A percentile compares a stretch with the other conserved stretches of the same genome.
These are phyloP conservation scores for Blennius ocellaris DNA, from an alignment of 2,113 vertebrate genomes.

Conservation along the genomic window DNA sequence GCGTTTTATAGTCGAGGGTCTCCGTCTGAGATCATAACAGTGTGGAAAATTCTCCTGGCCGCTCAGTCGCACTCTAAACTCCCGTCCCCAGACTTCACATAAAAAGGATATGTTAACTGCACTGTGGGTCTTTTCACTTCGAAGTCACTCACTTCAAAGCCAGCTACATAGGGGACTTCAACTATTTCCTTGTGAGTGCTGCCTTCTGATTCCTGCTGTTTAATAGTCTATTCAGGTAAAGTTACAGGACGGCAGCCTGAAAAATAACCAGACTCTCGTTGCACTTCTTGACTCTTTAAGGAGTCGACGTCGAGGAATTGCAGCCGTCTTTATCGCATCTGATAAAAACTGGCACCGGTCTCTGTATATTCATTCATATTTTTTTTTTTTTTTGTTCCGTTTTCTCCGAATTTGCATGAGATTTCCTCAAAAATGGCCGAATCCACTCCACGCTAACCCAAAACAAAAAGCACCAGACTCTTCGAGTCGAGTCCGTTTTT, in stretches of 20 bases:
- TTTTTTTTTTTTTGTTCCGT: not conserved
- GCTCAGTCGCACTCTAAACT: slow-evolving; percentile 82
- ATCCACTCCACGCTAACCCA: not conserved
- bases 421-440: not conserved
- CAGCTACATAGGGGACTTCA: slow-evolving; percentile 42
- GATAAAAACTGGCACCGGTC: not conserved
- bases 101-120: slow-evolving; percentile 55
- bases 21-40: slow-evolving; percentile 55
- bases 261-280: not conserved
- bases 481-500: not conserved
- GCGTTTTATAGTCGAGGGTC: slow-evolving; percentile 61
- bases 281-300: not conserved
- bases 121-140: slow-evolving; percentile 36
- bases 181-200: slow-evolving; percentile 8
- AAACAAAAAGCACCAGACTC: not conserved
- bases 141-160: slow-evolving; percentile 85
- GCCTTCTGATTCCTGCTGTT: not conserved
- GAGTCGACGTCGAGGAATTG: not conserved
- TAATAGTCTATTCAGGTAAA: slow-evolving; percentile 6
- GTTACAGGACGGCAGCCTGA: not conserved
- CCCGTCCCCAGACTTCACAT: slow-evolving; percentile 47
- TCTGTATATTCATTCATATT: not conserved
- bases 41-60: slow-evolving; percentile 69
- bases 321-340: not conserved
- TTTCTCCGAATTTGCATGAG: not conserved